A percentile compares a stretch with the other conserved stretches of the same genome.
Conservation (phyloP, 2,888 invertebrate species). For the Agrenia bidenticulata region DNA sequence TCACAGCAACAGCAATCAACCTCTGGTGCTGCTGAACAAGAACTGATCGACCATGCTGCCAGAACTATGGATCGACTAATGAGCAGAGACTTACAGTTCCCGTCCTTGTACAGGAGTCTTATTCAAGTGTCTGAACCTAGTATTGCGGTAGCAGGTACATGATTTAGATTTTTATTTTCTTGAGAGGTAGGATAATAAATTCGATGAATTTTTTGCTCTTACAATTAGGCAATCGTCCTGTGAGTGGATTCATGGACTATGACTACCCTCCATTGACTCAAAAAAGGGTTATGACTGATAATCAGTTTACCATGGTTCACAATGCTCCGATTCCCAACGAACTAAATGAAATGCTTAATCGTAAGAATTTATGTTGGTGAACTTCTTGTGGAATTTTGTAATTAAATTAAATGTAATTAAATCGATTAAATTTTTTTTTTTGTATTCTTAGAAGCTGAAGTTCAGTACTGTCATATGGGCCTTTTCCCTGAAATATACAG, state of each 20-base stretch:
- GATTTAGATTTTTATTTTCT: too few relatives aligned
- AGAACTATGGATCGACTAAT: constrained; percentile 42
- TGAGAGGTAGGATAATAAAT: neutral
- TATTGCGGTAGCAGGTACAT: constrained; percentile 23
- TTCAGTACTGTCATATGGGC: constrained; percentile 68
- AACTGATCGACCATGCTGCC: constrained; percentile 44
- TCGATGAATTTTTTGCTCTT: neutral
- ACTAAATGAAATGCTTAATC: constrained; percentile 90
- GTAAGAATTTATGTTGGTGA: constrained; percentile 68
- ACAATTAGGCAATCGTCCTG: constrained; percentile 57
- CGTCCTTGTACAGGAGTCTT: constrained; percentile 39
- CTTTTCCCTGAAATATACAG: constrained; percentile 92
- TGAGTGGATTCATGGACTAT: constrained; percentile 84
- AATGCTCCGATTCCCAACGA: constrained; percentile 89
- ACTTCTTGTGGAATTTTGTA: neutral
- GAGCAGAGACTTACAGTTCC: constrained; percentile 39
- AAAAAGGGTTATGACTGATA: constrained; percentile 69
- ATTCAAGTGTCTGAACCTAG: constrained; percentile 37
- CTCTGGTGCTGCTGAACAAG: constrained; percentile 29
- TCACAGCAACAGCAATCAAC: neutral
- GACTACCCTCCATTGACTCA: constrained; percentile 81
- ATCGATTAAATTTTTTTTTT: constrained; percentile 2
- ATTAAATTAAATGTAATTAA: constrained; percentile 4
- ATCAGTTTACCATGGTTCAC: constrained; percentile 75
- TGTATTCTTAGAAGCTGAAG: constrained; percentile 28